Evolutionary conservation across 2,888 invertebrate species (phyloP).

Genomic region (Eulithis testata): DNA sequence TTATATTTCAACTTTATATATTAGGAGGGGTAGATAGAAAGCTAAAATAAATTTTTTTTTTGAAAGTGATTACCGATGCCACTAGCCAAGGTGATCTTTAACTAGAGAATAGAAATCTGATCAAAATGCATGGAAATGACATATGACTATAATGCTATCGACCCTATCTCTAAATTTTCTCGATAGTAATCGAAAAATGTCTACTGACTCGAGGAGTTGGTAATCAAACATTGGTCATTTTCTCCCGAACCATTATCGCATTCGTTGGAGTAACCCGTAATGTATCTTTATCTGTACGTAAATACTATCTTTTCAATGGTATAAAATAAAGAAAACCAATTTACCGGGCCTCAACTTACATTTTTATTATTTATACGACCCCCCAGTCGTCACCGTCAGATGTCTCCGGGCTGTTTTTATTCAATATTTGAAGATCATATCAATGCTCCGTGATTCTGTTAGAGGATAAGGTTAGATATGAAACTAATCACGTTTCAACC

Average conservation of each 20-base stretch:
- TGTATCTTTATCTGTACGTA: no score
- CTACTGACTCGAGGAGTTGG: no score
- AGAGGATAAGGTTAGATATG: background rate
- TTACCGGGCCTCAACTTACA: slow-evolving; percentile 9
- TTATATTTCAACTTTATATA: slow-evolving; percentile 43
- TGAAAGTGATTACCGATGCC: no score
- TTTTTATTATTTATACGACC: slow-evolving; percentile 28
- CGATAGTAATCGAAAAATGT: no score
- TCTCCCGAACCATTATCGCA: no score
- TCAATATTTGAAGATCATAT: slow-evolving; percentile 68
- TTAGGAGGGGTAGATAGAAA: slow-evolving; percentile 17
- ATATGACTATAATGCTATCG: no score
- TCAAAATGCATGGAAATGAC: no score
- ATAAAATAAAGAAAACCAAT: background rate
- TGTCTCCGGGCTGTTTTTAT: slow-evolving; percentile 41
- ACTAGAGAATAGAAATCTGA: no score
- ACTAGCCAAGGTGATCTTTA: no score
- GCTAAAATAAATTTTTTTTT: slow-evolving; percentile 20
- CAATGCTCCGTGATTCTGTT: slow-evolving; percentile 35
- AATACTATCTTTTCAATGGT: background rate
- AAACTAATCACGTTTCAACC: background rate
- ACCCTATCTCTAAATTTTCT: no score
- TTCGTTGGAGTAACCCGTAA: no score
- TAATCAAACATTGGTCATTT: no score
- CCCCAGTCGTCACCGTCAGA: slow-evolving; percentile 19